These are phyloP conservation scores for Rhineura floridana DNA, from an alignment of 2,113 vertebrate species.

Conservation along the genomic window DNA sequence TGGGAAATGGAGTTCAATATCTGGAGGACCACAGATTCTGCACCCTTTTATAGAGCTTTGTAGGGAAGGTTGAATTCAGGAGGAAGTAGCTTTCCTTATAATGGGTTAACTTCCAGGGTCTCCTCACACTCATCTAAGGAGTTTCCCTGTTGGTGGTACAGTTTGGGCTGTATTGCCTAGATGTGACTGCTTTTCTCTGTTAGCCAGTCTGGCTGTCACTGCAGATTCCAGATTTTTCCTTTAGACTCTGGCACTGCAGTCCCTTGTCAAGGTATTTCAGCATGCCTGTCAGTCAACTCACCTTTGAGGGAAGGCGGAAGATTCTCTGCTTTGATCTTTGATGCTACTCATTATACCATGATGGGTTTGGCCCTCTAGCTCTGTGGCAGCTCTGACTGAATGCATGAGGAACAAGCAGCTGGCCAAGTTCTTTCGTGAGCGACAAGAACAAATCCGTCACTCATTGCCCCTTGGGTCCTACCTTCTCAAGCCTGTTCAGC, in stretches of 20 bases:
- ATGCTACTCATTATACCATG: background rate
- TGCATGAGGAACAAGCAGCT: slow-evolving; percentile 93
- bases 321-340: background rate
- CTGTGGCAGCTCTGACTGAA: slow-evolving; percentile 88
- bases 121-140: background rate
- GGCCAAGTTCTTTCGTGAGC: slow-evolving; percentile 92
- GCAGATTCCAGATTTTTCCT: background rate
- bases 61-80: background rate
- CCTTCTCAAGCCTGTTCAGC: slow-evolving; percentile 95
- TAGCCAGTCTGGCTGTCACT: background rate
- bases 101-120: background rate
- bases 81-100: background rate
- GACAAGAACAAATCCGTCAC: slow-evolving; percentile 87
- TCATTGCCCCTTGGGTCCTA: slow-evolving; percentile 92
- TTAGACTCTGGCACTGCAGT: background rate
- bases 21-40: too few relatives aligned
- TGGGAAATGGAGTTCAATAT: too few relatives aligned
- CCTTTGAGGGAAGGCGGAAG: background rate
- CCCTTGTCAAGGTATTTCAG: background rate
- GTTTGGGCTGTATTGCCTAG: background rate
- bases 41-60: background rate
- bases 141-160: background rate
- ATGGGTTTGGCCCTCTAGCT: slow-evolving; percentile 73
- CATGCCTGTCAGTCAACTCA: background rate
- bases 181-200: background rate